A percentile compares a stretch with the other conserved stretches of the same genome.
Conservation (phyloP, 2,797 vertebrate species). For the Melanotaenia boesemani region DNA sequence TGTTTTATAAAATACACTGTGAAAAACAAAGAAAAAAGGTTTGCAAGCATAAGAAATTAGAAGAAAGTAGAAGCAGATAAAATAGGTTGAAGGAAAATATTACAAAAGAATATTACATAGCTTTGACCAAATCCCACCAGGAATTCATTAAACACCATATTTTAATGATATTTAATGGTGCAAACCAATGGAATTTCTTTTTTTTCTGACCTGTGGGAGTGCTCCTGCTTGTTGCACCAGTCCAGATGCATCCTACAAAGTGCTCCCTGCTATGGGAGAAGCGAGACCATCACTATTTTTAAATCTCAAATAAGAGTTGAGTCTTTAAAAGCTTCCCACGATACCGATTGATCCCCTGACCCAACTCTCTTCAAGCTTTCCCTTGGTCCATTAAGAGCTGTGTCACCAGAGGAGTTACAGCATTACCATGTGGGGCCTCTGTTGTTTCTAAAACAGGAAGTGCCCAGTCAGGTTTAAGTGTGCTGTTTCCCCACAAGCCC, state of each 20-base stretch:
- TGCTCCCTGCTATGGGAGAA: conserved; percentile 57
- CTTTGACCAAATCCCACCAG: conserved; percentile 51
- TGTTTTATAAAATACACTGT: conserved; percentile 6
- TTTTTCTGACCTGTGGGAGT: conserved; percentile 44
- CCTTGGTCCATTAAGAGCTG: conserved; percentile 78
- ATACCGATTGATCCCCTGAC: conserved; percentile 78
- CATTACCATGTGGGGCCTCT: conserved; percentile 71
- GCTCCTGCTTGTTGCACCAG: conserved; percentile 41
- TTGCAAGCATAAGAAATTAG: conserved; percentile 28
- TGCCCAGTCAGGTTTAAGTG: conserved; percentile 79
- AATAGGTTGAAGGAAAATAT: conserved; percentile 40
- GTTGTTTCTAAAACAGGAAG: conserved; percentile 72
- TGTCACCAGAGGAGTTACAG: conserved; percentile 73
- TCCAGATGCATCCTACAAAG: conserved; percentile 60
- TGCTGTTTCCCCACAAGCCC: conserved; percentile 66
- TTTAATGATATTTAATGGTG: conserved; percentile 38
- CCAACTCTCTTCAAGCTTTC: conserved; percentile 61
- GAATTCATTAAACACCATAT: conserved; percentile 28
- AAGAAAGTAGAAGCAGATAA: conserved; percentile 38
- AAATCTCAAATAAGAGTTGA: conserved; percentile 73
- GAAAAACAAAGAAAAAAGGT: conserved; percentile 15
- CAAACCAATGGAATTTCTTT: conserved; percentile 42
- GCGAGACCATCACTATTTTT: conserved; percentile 73
- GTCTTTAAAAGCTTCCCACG: conserved; percentile 81
- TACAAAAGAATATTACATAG: conserved; percentile 48